Evolutionary conservation across 2,888 invertebrate species (phyloP), one percentile per base, ranked within the genome.

Genomic region (Steromphala cineraria): DNA sequence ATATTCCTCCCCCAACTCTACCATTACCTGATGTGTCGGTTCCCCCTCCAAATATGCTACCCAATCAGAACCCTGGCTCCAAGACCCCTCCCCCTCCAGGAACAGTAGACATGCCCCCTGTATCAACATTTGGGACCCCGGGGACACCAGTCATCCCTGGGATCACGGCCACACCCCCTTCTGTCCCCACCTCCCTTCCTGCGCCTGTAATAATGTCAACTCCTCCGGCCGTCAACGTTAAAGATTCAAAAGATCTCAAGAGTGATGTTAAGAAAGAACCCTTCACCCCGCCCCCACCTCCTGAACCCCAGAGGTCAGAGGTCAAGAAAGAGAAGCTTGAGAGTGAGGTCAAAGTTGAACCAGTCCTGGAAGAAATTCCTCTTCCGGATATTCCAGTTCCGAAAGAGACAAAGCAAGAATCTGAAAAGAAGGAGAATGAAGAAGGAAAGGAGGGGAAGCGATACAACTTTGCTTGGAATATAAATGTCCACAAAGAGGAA

Each of bases 381-480:
- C 75, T 84, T 7, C 84, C 82, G 15, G 74, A 55, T 21, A 62
- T 53, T 10, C 62, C 62, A 15, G 21, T 21, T 21, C 19, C 40
- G 5, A 67, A 19, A 17, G 80, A 55, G 10, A 21, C 36, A 79
- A 80, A 77, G 53, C 78, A 74, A 52, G 74, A 56, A 55, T 75
- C 62, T 21, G 74, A 79, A 81, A 80, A 78, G 56, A 56, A 55
- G 71, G 74, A 71, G 36, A 74, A 40, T n/a, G 56, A 74, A 31
- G 62, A 80, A 74, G 79, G 74, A 15, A 78, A 81, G 28, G 75
- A 75, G 1, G 87, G 87, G 67, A 80, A 85, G n/a, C 83, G 84
- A 19, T 91, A 91, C 85, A 89, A 90, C 79, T 92, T 93, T 87
- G 91, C 92, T 0, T 93, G 93, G 91, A 88, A 91, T 81, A 83